Evolutionary conservation across 1,140 invertebrate genomes (phyloP), one percentile per base, ranked within the genome.

Genomic region (Trissolcus basalis): DNA sequence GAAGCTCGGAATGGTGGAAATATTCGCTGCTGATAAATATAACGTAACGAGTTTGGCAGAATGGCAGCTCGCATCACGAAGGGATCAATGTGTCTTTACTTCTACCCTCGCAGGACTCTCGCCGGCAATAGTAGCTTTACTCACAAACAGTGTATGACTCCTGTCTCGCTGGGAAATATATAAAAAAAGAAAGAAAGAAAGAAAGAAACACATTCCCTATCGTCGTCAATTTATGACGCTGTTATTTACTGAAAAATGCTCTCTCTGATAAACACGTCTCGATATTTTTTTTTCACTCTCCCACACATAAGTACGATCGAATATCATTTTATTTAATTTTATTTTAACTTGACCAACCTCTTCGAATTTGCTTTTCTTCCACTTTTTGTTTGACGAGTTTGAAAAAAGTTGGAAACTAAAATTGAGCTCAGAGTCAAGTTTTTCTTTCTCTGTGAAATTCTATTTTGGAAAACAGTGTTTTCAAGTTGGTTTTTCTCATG

Each of bases 21-120:
- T 61, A 71, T 71, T 77, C 73, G 73, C 73, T 71, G 67, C 73
- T 77, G 73, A 77, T 77, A 77, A 77, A 77, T 77, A 77, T 77
- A 77, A 77, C 73, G 73, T 77, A 77, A 77, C 73, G 73, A 77
- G 73, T 77, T 77, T 71, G 65, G 73, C 55, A 70, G 73, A 76
- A 76, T 76, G 73, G 73, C 73, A 76, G 73, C 65, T 76, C 73
- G 73, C 73, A 76, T 76, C 65, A 76, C 73, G 65, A 70, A 76
- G 65, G 73, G 73, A 76, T 76, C 73, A 76, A 76, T 70, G 73
- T 76, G 65, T 76, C 73, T 76, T 76, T 76, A 69, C 72, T 64
- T 75, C 58, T 55, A 75, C 72, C 72, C 72, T 75, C 72, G 72
- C 64, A 75, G 72, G 53, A 75, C 72, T 75, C 64, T 58, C 64